These are phyloP conservation scores for Plodia interpunctella DNA, from an alignment of 1,140 invertebrate genomes.

Conservation along the genomic window DNA sequence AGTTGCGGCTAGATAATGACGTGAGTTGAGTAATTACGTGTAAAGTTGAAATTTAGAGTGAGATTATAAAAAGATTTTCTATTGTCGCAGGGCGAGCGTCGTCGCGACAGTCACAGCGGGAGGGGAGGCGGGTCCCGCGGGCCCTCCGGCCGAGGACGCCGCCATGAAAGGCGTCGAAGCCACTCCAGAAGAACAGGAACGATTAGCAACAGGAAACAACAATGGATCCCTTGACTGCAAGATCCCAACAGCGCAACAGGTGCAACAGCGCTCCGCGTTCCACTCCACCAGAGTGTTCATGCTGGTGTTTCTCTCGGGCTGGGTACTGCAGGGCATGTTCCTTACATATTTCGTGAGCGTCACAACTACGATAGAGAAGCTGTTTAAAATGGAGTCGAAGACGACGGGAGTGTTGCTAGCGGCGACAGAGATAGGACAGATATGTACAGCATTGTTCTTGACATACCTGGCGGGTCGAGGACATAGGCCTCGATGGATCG, in stretches of 20 bases:
- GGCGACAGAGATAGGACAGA: constrained; percentile 96
- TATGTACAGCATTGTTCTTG: constrained; percentile 90
- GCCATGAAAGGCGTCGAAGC: constrained; percentile 71
- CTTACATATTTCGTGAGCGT: constrained; percentile 97
- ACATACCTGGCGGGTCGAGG: constrained; percentile 96
- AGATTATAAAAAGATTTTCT: constrained; percentile 8
- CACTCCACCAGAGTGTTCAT: constrained; percentile 94
- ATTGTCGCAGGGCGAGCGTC: constrained; percentile 57
- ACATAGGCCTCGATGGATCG: constrained; percentile 97
- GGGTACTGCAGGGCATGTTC: constrained; percentile 95
- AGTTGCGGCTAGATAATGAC: constrained; percentile 39
- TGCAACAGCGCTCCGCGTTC: constrained; percentile 73
- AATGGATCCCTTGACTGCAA: constrained; percentile 71
- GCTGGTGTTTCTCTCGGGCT: constrained; percentile 90
- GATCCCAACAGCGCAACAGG: constrained; percentile 33
- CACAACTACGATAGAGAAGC: constrained; percentile 97
- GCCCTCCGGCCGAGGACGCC: constrained; percentile 49
- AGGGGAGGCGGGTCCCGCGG: constrained; percentile 55
- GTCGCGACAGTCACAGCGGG: constrained; percentile 47
- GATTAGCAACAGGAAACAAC: constrained; percentile 66
- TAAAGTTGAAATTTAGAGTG: background rate
- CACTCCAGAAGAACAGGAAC: constrained; percentile 69
- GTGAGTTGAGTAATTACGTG: constrained; percentile 41
- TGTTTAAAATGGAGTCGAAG: constrained; percentile 96
- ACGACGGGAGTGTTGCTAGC: constrained; percentile 95